Evolutionary conservation across 2,113 vertebrate genomes (phyloP), one percentile per base, ranked within the genome.

Genomic region (Pycnonotus jocosus): DNA sequence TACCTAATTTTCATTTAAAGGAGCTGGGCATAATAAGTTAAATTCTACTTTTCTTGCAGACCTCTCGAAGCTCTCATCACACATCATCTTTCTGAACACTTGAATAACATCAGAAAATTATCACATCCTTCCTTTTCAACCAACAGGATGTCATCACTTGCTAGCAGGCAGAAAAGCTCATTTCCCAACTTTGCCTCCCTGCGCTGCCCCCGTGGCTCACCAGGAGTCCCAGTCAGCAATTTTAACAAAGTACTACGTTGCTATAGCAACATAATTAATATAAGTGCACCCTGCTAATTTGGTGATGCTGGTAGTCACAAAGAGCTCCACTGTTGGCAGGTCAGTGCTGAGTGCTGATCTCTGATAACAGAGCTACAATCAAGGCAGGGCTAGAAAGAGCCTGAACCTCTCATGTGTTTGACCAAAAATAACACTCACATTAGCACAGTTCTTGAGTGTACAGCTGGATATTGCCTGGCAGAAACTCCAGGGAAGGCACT

Each of bases 101-200:
- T 40, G n/a, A 81, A 42, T n/a, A 87, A 57, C 50, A 89, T 65
- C 73, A 91, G 78, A 86, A 96, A 81, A 91, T 89, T 78, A 82
- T 51, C 72, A 64, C 48, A 78, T 77, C 73, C 83, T 91, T 78
- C 80, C 71, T 78, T 72, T 90, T 40, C 40, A 74, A 37, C 72
- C 62, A 72, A 47, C 51, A 84, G 60, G 76, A 93, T 57, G 57
- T 24, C 37, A 56, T 57, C 45, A 72, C 40, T 76, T 72, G 83
- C 77, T 47, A 51, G 69, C 37, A 84, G 57, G 73, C 56, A 87
- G 65, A 72, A 83, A 86, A 95, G 69, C 23, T 84, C 7, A 10
- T 64, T 91, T 91, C 76, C 61, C 83, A 79, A 23, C 37, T 81
- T 58, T 40, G 74, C 51, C 71, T 89, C 60, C 56, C 69, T 12